Base-by-base conservation (phyloP, 2,888 invertebrate species). In the Palloptera scutellata region DNA sequence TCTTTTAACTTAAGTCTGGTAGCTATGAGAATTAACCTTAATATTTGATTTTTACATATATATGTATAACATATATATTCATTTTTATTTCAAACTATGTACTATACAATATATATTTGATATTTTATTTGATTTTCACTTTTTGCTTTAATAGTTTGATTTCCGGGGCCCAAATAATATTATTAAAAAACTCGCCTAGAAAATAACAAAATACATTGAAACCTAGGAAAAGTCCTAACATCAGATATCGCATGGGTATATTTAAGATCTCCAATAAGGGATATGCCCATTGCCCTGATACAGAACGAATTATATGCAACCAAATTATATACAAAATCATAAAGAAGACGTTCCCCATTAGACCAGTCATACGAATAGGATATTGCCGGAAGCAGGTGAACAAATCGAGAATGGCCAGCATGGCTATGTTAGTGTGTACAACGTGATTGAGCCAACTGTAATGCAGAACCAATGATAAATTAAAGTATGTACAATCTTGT, bases 201-300 rank as follows among this genome's bases (percentile, higher is more conserved):
- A 89, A 83, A 83, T 94, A 95, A 64, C 92, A 85, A 17, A 86
- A 78, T 63, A 87, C 80, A 19, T 87, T 86, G 74, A 93, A 86
- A 1, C 84, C 84, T 61, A 92, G 85, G 70, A 91, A 86, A 3
- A 87, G 86, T 6, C 88, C 70, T 76, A 95, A 91, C 85, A 96
- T 95, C 9, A 89, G 81, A 59, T 91, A 86, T 79, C 94, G 88
- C 68, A 91, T 79, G 1, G 91, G 90, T 80, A 89, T 86, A 75
- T 90, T 89, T 62, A 97, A 85, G 1, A 95, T 90, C 67, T 90
- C 89, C 72, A 97, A 86, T 61, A 97, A 87, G 0, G 97, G 97
- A 81, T 97, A 97, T 0, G 96, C 95, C 97, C 97, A 97, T 69
- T 90, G 86, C 40, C 93, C 92, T 40, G 91, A 90, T 72, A 88